Percentiles rank a stretch among this genome's conserved stretches.
Evolutionary conservation across 2,888 invertebrate species (phyloP).

Genomic region (Phlogophora meticulosa): DNA sequence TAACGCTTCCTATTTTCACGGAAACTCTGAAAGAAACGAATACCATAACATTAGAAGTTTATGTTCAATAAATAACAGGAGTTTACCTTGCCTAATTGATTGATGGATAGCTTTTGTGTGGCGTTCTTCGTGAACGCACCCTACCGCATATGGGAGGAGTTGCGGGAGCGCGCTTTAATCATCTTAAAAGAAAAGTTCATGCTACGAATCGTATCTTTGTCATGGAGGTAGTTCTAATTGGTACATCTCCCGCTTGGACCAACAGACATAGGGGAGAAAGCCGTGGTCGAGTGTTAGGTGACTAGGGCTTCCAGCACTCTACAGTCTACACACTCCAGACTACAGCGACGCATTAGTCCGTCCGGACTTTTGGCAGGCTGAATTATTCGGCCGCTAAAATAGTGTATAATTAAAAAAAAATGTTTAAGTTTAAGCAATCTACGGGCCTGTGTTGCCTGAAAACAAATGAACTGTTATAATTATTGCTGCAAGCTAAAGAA

Average conservation of each 20-base stretch:
- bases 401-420: too few species aligned
- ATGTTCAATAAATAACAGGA: conserved; percentile 70
- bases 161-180: conserved; percentile 34
- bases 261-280: too few species aligned
- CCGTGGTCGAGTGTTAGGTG: too few species aligned
- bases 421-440: too few species aligned
- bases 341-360: too few species aligned
- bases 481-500: background rate
- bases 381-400: too few species aligned
- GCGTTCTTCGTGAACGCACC: conserved; percentile 34
- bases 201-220: background rate
- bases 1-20: conserved; percentile 21
- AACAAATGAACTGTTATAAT: too few species aligned
- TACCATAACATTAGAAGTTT: conserved; percentile 47
- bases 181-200: conserved; percentile 35
- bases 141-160: conserved; percentile 6
- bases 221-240: background rate
- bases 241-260: too few species aligned
- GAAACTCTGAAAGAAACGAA: conserved; percentile 40
- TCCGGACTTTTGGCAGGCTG: too few species aligned
- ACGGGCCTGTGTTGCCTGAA: too few species aligned
- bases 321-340: too few species aligned
- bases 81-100: conserved; percentile 72
- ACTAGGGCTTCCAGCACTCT: too few species aligned
- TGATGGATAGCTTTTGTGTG: conserved; percentile 71